These are phyloP conservation scores for Forpus xanthops DNA, from an alignment of 2,797 vertebrate genomes.

Conservation along the genomic window DNA sequence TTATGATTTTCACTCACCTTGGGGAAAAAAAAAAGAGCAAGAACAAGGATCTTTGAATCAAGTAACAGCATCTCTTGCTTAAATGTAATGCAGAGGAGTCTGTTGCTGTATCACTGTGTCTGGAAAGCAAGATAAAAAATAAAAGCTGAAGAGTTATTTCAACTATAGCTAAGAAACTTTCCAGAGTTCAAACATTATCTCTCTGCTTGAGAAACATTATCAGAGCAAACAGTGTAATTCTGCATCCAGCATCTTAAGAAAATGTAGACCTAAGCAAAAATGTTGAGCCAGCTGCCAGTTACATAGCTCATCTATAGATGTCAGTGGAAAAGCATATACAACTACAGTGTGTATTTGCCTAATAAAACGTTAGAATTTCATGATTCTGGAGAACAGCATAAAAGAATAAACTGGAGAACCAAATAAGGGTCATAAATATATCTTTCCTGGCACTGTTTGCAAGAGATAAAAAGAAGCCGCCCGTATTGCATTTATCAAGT, in stretches of 20 bases:
- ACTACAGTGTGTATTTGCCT: neutral
- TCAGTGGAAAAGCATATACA: neutral
- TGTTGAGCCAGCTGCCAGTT: neutral
- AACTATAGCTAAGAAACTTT: neutral
- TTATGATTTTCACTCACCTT: neutral
- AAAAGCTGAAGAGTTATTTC: neutral
- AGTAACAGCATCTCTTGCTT: neutral
- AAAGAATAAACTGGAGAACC: neutral
- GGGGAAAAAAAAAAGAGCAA: neutral
- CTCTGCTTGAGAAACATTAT: neutral
- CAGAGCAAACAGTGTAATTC: neutral
- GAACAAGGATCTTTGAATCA: neutral
- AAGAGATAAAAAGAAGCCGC: slow-evolving; percentile 55
- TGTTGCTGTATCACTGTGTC: accelerated
- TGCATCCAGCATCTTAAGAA: neutral
- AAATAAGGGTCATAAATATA: slow-evolving; percentile 33
- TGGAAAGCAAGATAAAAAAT: neutral
- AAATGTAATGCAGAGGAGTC: neutral
- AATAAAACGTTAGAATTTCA: neutral
- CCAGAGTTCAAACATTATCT: neutral
- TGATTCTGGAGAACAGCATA: neutral
- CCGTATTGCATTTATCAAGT: slow-evolving; percentile 46
- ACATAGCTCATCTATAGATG: neutral
- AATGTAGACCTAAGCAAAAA: neutral
- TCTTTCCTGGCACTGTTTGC: neutral